A percentile compares a stretch with the other conserved stretches of the same genome.
phyloP scores from a whole-genome alignment of 1,140 invertebrate genomes.

The Drosophila tristis region DNA sequence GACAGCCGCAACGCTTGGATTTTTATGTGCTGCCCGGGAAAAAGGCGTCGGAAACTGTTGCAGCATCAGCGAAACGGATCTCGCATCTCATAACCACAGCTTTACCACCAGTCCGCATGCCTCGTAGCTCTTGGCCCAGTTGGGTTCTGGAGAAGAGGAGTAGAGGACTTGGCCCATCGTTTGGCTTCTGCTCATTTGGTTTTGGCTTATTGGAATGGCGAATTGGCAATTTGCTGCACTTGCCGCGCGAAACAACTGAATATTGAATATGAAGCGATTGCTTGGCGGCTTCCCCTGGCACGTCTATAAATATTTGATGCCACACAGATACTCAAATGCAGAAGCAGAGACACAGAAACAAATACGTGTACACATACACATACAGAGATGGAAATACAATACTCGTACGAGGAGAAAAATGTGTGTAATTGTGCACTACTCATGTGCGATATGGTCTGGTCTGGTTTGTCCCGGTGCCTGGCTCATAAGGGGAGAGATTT shows the following conservation, averaged over 20 bases:
- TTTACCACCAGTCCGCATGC: neutral
- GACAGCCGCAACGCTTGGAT: constrained; percentile 11
- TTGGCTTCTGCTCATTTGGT: constrained; percentile 56
- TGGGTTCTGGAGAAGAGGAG: neutral
- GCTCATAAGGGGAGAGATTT: constrained; percentile 14
- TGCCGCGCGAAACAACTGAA: constrained; percentile 62
- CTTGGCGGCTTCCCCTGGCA: constrained; percentile 58
- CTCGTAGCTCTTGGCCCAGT: neutral
- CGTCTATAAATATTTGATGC: constrained; percentile 60
- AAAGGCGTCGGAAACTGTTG: constrained; percentile 21
- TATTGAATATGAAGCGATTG: constrained; percentile 64
- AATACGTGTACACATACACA: neutral
- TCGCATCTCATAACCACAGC: neutral
- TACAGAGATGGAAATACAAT: constrained; percentile 5
- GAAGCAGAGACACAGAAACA: neutral
- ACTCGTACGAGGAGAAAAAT: constrained; percentile 41
- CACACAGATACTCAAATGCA: constrained; percentile 4
- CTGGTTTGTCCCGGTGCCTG: too few species aligned
- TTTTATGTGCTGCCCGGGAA: constrained; percentile 14
- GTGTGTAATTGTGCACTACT: constrained; percentile 60
- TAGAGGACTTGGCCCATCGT: constrained; percentile 31
- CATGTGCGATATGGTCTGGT: constrained; percentile 31
- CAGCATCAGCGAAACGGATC: neutral
- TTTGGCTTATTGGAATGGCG: constrained; percentile 60
- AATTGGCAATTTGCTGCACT: constrained; percentile 63